phyloP scores from a whole-genome alignment of 2,113 vertebrate species.

The Shinisaurus crocodilurus region DNA sequence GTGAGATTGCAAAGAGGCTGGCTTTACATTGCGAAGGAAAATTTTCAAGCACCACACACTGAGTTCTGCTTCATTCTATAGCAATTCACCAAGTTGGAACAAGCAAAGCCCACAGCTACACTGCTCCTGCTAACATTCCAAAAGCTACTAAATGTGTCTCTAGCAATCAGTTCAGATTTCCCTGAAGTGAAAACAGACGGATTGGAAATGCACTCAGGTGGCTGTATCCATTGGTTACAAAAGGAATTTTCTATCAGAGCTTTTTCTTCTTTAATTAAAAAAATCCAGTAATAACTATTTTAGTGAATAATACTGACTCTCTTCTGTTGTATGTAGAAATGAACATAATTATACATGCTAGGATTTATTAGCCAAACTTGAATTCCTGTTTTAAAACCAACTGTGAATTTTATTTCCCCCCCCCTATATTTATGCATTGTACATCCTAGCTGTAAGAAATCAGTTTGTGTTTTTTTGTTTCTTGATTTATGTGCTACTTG shows the following conservation, averaged over 20 bases:
- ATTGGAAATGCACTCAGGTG: constrained; percentile 89
- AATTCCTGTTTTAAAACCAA: constrained; percentile 85
- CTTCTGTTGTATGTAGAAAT: constrained; percentile 81
- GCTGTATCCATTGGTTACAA: constrained; percentile 85
- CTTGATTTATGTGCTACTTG: constrained; percentile 76
- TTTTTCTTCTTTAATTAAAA: constrained; percentile 77
- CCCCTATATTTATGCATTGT: constrained; percentile 82
- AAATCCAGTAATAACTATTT: constrained; percentile 77
- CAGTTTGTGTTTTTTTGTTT: constrained; percentile 62
- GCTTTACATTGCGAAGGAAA: constrained; percentile 74
- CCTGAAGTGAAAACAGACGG: constrained; percentile 74
- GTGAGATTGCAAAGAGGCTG: constrained; percentile 79
- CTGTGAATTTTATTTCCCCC: constrained; percentile 87
- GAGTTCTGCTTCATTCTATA: constrained; percentile 81
- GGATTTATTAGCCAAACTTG: constrained; percentile 86
- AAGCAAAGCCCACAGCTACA: constrained; percentile 76
- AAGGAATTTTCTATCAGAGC: constrained; percentile 82
- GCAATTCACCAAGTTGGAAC: constrained; percentile 76
- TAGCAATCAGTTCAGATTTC: constrained; percentile 75
- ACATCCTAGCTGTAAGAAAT: constrained; percentile 74
- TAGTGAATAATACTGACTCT: constrained; percentile 79
- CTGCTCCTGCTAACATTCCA: constrained; percentile 74
- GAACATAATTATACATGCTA: constrained; percentile 77
- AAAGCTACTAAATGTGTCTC: constrained; percentile 76
- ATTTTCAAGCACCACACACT: constrained; percentile 70